These are phyloP conservation scores for Indri indri DNA, from an alignment of 2,113 vertebrate genomes.

Conservation along the genomic window DNA sequence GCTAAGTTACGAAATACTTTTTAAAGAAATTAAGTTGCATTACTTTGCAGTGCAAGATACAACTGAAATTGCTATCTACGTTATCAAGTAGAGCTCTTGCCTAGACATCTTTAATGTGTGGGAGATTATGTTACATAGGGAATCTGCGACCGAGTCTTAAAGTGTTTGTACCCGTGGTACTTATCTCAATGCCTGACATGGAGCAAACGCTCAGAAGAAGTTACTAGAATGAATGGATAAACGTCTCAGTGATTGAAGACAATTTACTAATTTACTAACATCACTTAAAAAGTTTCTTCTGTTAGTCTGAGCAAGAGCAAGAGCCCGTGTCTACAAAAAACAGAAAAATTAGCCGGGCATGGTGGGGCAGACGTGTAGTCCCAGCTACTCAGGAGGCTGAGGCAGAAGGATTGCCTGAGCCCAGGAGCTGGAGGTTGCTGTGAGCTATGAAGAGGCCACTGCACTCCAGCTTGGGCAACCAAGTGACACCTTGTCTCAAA, in stretches of 20 bases:
- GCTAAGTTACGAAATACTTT: background rate
- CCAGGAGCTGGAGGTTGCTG: too few species aligned
- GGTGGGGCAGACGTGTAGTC: too few species aligned
- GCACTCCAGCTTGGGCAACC: too few species aligned
- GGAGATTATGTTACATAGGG: background rate
- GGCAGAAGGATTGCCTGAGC: too few species aligned
- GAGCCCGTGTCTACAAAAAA: too few species aligned
- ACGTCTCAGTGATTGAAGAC: background rate
- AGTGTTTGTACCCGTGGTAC: background rate
- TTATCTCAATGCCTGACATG: background rate
- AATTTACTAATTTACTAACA: constrained; percentile 20
- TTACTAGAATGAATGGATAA: background rate
- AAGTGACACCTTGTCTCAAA: too few species aligned
- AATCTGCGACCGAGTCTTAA: background rate
- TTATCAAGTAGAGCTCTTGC: background rate
- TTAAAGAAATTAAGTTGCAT: constrained; percentile 5
- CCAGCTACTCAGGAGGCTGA: too few species aligned
- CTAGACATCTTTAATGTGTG: background rate
- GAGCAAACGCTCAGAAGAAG: background rate
- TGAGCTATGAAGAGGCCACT: too few species aligned
- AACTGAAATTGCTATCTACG: background rate
- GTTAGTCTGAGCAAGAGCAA: too few species aligned
- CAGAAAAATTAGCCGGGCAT: too few species aligned
- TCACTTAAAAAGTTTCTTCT: background rate
- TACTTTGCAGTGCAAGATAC: background rate